Base-by-base conservation (phyloP, 2,888 invertebrate genomes). In the Chrysolina oricalcia region DNA sequence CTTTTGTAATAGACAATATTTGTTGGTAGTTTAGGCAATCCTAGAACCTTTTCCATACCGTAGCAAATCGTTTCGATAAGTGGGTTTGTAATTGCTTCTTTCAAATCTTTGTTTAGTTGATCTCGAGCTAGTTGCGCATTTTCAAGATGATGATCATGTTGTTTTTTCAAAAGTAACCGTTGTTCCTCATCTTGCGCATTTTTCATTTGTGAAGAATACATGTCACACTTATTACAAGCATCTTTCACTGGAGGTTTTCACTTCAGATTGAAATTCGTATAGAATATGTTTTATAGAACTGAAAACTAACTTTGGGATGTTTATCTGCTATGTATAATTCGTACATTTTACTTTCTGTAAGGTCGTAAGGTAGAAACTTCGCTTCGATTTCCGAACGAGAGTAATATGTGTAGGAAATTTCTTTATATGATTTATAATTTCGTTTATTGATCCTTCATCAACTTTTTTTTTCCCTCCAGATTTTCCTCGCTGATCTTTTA, bases 41-140 rank as follows among this genome's bases (percentile, higher is more conserved):
- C n/a, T n/a, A n/a, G 56, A 46, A 23, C 73, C 63, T 13, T 70
- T 70, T 21, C 70, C 74, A 10, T 74, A 68, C 13, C 68, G 66
- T 35, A 63, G 88, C 50, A 85, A 86, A n/a, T 88, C 89, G 81
- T 73, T 81, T 67, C 46, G 19, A 62, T 62, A 59, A 70, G 62
- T n/a, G n/a, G n/a, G n/a, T n/a, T n/a, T n/a, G n/a, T n/a, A n/a
- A n/a, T n/a, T n/a, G n/a, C n/a, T n/a, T n/a, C n/a, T n/a, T n/a
- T n/a, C n/a, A n/a, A n/a, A n/a, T n/a, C n/a, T n/a, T n/a, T n/a
- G n/a, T n/a, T n/a, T n/a, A n/a, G 40, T 40, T 40, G 40, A 35
- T 50, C 67, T 75, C 72, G 53, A 40, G 67, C 70, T 43, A 73
- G 46, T 43, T 69, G 46, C 19, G 62, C 72, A 8, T 63, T 65